Evolutionary conservation across 2,113 vertebrate genomes (phyloP), one percentile per base, ranked within the genome.

Genomic region (Osmerus eperlanus): DNA sequence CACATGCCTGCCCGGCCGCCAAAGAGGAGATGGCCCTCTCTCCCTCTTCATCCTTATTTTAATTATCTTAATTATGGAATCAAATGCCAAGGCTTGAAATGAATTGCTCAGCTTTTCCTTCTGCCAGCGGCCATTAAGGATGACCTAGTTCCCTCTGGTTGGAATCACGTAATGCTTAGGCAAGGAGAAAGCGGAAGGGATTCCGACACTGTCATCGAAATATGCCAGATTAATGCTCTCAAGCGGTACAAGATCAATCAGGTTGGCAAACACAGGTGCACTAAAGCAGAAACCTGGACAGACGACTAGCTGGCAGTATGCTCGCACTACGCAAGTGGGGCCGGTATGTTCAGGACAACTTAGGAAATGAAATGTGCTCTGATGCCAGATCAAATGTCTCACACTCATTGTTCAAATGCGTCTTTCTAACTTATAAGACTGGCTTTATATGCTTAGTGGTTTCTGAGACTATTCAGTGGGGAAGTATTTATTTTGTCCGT

Each of bases 61-160:
- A 84, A 89, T 90, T 63, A 87, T 87, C 71, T 86, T 84, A 85
- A 88, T 89, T 84, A 85, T 81, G 67, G 78, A 85, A 85, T 85
- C 72, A 78, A 75, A 74, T 88, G 80, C 82, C 80, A 83, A 64
- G 47, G 32, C 55, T 72, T 75, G 65, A 71, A 83, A 84, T 70
- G 53, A 85, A 84, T 83, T 75, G 72, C 81, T 79, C 66, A 36
- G 73, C 70, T 80, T 74, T 75, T 73, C 52, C 9, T 75, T 63
- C 61, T 76, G 82, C 83, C 74, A 66, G 76, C 28, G 67, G 72
- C 78, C 87, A 83, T 84, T 79, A 81, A 78, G 74, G 66, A 67
- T 71, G 71, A 84, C 84, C 81, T 70, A 36, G 70, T 78, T 81
- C 75, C 70, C 72, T 75, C 53, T 32, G 60, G 66, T 71, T 4